These are phyloP conservation scores for Lithophane semibrunnea DNA, from an alignment of 2,888 invertebrate genomes.

Conservation along the genomic window DNA sequence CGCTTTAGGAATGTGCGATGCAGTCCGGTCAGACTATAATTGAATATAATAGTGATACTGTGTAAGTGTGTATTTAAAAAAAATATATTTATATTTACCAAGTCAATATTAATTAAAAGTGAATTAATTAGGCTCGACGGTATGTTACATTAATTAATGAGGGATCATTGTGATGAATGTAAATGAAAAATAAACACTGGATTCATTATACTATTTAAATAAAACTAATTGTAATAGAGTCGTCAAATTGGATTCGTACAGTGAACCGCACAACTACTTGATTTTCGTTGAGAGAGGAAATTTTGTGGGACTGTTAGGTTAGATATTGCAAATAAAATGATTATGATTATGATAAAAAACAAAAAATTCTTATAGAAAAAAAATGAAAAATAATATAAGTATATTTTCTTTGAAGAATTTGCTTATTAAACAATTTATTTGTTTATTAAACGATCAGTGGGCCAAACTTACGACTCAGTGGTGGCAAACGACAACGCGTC, in stretches of 20 bases:
- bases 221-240: background rate
- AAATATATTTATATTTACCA: background rate
- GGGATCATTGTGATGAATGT: background rate
- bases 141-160: background rate
- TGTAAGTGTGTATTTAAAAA: background rate
- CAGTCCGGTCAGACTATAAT: too few relatives aligned
- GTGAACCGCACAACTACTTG: background rate
- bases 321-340: too few relatives aligned
- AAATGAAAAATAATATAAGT: too few relatives aligned
- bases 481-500: too few relatives aligned
- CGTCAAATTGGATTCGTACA: slow-evolving; percentile 1
- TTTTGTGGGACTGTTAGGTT: background rate
- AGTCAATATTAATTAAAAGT: background rate
- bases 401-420: too few relatives aligned
- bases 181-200: slow-evolving; percentile 23
- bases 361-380: background rate
- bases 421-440: background rate
- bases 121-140: slow-evolving; percentile 1
- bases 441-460: background rate
- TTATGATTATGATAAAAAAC: too few relatives aligned
- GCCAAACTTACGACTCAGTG: too few relatives aligned
- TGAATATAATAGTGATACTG: background rate
- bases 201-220: background rate
- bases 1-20: too few relatives aligned
- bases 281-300: background rate